Evolutionary conservation across 2,888 invertebrate species (phyloP), one percentile per base, ranked within the genome.

Genomic region (Drosophila antonietae): DNA sequence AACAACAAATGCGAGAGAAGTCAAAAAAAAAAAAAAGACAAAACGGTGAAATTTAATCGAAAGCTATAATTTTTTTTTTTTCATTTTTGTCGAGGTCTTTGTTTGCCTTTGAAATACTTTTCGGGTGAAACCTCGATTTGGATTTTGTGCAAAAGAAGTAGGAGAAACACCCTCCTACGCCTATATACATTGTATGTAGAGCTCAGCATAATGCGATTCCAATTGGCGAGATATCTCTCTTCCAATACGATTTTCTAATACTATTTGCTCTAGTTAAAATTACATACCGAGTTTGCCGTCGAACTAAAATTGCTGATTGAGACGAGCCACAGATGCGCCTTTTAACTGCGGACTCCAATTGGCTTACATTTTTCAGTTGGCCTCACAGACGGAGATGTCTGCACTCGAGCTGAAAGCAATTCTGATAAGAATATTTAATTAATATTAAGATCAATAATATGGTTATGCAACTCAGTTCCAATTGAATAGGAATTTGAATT

Each of bases 21-120:
- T 5, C 10, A 43, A 23, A 23, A 20, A 23, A 20, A 15, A 23
- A 14, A 46, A 18, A 9, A 43, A 35, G 44, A 43, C 49, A 35
- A 62, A 71, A 51, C 68, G 89, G 84, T 72, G 84, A 84, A 84
- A 84, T 75, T 84, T 90, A 86, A 84, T 90, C 84, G 84, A 85
- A 80, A 80, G 71, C 61, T 47, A 66, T 70, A 67, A 73, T 67
- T 81, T 65, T 58, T 60, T 41, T 37, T 51, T 23, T 5, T 20
- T 20, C 3, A 8, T 12, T 18, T 35, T 33, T 35, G 12, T 3
- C 9, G 49, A 35, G n/a, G 56, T 66, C 64, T 68, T 71, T 82
- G 76, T 88, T 88, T 76, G 79, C 83, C 73, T 59, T 75, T 68
- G 62, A 64, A 81, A 78, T 84, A 79, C 69, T 76, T 76, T 84